Percentiles rank a stretch among this genome's conserved stretches.
These are phyloP conservation scores for Temnothorax longispinosus DNA, from an alignment of 1,140 invertebrate genomes.

Conservation along the genomic window DNA sequence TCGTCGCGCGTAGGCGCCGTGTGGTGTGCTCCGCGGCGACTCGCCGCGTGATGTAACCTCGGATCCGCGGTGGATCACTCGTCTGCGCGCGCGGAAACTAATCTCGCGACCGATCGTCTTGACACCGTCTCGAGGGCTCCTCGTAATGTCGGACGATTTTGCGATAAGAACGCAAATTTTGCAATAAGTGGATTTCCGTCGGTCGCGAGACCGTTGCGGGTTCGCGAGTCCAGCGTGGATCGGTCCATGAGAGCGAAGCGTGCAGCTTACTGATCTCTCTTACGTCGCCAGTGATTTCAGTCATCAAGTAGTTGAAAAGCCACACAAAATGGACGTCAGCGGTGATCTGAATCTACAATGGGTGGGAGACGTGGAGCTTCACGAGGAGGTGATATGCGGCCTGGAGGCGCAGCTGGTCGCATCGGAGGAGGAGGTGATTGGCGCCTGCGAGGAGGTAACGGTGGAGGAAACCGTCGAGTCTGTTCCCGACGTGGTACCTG, in stretches of 20 bases:
- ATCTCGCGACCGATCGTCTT: background rate
- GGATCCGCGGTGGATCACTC: background rate
- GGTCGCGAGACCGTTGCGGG: background rate
- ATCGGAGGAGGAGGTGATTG: conserved; percentile 83
- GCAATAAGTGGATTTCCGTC: background rate
- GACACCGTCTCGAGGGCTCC: too few species aligned
- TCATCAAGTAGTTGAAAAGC: conserved; percentile 74
- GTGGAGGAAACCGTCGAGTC: conserved; percentile 86
- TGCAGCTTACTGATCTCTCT: background rate
- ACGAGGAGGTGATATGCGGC: conserved; percentile 89
- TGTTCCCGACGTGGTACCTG: conserved; percentile 82
- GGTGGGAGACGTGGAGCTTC: conserved; percentile 87
- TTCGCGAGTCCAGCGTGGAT: background rate
- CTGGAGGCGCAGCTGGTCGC: conserved; percentile 85
- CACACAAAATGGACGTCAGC: conserved; percentile 79
- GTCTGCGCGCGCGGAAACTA: background rate
- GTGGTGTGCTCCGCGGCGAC: background rate
- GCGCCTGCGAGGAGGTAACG: conserved; percentile 84
- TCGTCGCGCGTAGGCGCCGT: background rate
- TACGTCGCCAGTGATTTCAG: conserved; percentile 74
- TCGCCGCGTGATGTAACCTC: conserved; percentile 17
- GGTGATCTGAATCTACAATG: conserved; percentile 86
- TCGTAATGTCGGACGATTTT: background rate
- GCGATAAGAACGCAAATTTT: background rate
- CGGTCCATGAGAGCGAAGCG: too few species aligned